Base-by-base conservation (phyloP, 2,113 vertebrate genomes). In the Alligator sinensis region DNA sequence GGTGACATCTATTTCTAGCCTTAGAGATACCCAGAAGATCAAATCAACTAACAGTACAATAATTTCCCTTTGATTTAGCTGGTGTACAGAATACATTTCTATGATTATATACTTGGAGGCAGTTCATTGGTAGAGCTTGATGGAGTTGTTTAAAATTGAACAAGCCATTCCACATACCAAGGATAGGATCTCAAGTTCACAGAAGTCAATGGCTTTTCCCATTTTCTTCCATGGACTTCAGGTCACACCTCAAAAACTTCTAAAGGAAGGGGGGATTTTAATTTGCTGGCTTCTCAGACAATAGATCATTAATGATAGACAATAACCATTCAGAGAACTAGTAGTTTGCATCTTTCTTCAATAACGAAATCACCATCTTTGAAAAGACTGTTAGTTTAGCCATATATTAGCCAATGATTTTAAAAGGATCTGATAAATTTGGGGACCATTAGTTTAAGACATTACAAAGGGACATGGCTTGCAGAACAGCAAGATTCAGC, bases 101-200 rank as follows among this genome's bases (percentile, higher is more conserved):
- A 34, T 55, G 57, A 59, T 0, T 6, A 59, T 55, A 75, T 75
- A 80, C 87, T 10, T 14, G 62, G 84, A 90, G 88, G 27, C 30
- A 74, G 80, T 13, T 47, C 25, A 38, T 70, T 68, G 64, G 64
- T 30, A 68, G 64, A 30, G 9, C 64, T 68, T 30, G n/a, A 68
- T 14, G 12, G 21, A 38, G 14, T 74, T 38, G 24, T 74, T 47
- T 74, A 74, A 21, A 74, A 4, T 47, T 11, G 24, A 74, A 74
- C 6, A 38, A 34, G 47, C 47, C 47, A 47, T 30, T 47, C 21
- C 34, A 89, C 80, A 82, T 9, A 63, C 21, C 76, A 13, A 84
- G 47, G 75, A 75, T 61, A 55, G 82, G 90, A 94, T 92, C 18
- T 92, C 89, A 86, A 89, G 78, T 55, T 77, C 21, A 91, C 82